Evolutionary conservation across 2,797 vertebrate genomes (phyloP), one percentile per base, ranked within the genome.

Genomic region (Triplophysa yarkandensis): DNA sequence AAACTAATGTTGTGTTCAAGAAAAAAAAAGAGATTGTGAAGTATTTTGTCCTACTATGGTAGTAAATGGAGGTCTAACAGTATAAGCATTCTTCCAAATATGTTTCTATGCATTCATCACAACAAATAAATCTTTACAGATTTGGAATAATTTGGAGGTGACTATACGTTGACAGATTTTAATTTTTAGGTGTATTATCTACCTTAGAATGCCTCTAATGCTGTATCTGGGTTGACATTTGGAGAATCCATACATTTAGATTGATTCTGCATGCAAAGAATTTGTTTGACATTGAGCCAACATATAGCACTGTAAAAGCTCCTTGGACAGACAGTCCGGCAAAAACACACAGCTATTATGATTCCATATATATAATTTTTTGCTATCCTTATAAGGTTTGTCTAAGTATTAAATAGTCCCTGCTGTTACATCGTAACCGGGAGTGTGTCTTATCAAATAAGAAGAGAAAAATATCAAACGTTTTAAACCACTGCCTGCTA

Each of bases 291-390:
- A 48, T 25, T 43, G 64, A 25, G 52, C 76, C 76, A 80, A 72
- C 43, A 65, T 69, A 70, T 62, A 52, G 65, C n/a, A n/a, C n/a
- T n/a, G n/a, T 72, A 78, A 76, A 70, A 30, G 73, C 52, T 76
- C 73, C 76, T 71, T 34, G 68, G 76, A 69, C 75, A 46, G 54
- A 28, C 43, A 3, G 30, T 48, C 57, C 69, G 78, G 68, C 75
- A 77, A 67, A 55, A 28, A 36, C 27, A n/a, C 39, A 46, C 69
- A 30, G 60, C 23, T 60, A 54, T 75, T 30, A 30, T 78, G 30
- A 74, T 70, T 78, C 69, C 69, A 73, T 79, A 57, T 76, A 58
- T 46, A 57, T 34, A 2, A 9, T 1, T 63, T 74, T 74, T 41
- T 68, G 54, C 39, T 48, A 43, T 63, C 36, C 50, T 57, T 46